phyloP scores from a whole-genome alignment of 1,140 invertebrate genomes.

The Vollenhovia emeryi region DNA sequence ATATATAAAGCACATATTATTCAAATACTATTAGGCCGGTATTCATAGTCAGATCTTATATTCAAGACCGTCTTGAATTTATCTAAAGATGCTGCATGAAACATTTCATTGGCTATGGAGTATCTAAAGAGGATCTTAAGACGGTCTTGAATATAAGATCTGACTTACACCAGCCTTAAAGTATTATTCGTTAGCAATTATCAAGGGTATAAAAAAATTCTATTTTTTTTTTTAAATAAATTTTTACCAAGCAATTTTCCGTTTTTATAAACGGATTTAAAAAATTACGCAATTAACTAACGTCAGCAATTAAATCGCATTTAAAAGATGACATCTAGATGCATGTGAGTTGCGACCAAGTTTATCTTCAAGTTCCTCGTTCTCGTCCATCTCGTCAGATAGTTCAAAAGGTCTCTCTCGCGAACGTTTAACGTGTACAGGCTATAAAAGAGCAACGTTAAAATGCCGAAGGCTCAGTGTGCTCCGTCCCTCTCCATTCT shows the following conservation, averaged over 20 bases:
- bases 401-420: conserved; percentile 53
- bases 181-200: background rate
- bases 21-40: background rate
- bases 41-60: too few species aligned
- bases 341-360: background rate
- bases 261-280: background rate
- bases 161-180: too few species aligned
- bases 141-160: too few species aligned
- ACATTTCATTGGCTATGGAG: too few species aligned
- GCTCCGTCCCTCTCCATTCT: conserved; percentile 8
- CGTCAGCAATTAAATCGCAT: background rate
- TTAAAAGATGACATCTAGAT: background rate
- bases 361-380: conserved; percentile 33
- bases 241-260: background rate
- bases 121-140: too few species aligned
- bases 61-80: too few species aligned
- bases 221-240: background rate
- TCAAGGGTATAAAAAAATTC: background rate
- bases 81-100: too few species aligned
- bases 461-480: conserved; percentile 41
- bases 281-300: background rate
- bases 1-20: background rate
- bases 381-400: conserved; percentile 36
- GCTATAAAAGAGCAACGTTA: conserved; percentile 51
- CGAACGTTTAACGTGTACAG: conserved; percentile 45